These are phyloP conservation scores for Ceratotherium simum DNA, from an alignment of 2,113 vertebrate species.

Conservation along the genomic window DNA sequence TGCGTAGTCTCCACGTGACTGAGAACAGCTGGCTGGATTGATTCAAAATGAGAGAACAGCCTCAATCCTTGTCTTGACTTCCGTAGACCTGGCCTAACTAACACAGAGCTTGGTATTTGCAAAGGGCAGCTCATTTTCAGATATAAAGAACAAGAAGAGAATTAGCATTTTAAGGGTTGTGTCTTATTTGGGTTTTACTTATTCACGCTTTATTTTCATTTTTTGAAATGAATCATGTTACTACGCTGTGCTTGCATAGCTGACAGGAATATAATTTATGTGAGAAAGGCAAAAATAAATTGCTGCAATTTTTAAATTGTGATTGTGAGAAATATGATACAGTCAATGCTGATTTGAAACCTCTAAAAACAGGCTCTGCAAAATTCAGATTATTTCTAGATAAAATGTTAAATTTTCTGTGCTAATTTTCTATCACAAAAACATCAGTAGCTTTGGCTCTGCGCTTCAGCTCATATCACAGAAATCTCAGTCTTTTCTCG, in stretches of 20 bases:
- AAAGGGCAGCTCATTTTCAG: background rate
- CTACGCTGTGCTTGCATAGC: background rate
- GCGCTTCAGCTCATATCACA: background rate
- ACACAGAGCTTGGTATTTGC: background rate
- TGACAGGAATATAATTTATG: slow-evolving; percentile 42
- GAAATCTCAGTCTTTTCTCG: background rate
- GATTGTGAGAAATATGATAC: slow-evolving; percentile 23
- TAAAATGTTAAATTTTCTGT: slow-evolving; percentile 51
- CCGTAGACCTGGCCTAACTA: background rate
- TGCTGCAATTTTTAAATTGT: background rate
- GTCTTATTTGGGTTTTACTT: background rate
- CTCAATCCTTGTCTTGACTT: background rate
- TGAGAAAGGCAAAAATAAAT: slow-evolving; percentile 37
- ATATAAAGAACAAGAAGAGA: background rate
- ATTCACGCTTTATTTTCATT: slow-evolving; percentile 15
- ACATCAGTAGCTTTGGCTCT: background rate
- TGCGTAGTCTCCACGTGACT: background rate
- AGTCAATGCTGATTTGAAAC: background rate
- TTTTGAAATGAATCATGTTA: background rate
- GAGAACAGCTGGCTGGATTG: background rate
- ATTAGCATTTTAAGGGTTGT: slow-evolving; percentile 10
- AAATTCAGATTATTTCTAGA: slow-evolving; percentile 44
- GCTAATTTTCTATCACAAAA: background rate
- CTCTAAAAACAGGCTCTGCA: background rate
- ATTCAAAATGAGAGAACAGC: background rate